Base-by-base conservation (phyloP, 2,888 invertebrate species). In the Caenorhabditis becei region DNA sequence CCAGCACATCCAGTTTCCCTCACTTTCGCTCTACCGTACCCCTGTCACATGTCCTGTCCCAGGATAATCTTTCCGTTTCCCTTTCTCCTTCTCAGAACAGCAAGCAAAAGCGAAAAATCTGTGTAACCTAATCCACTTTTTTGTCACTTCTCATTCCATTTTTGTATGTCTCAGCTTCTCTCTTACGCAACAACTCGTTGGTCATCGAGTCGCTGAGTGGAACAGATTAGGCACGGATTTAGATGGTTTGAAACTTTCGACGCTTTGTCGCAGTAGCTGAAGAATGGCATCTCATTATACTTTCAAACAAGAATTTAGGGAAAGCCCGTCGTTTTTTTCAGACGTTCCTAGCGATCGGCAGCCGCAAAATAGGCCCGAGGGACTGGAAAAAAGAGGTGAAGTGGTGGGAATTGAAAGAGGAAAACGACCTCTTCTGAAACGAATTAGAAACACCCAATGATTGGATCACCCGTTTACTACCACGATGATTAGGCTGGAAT, bases 171-270 rank as follows among this genome's bases (percentile, higher is more conserved):
- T 8, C 10, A 44, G 2, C 20, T 61, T 24, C 18, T n/a, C 41
- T 18, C 16, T 67, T 24, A 58, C 69, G 69, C 58, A 69, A 69
- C 47, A 59, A 58, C 41, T 69, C 32, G 69, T 69, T 69, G 41
- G 56, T 56, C 56, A 67, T 20, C 54, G 58, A 54, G 23, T 41
- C 35, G 20, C 37, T 24, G 37, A 59, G 58, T 69, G 58, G 69
- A 69, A 69, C 58, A 69, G 69, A 69, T 69, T 69, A 69, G 56
- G 69, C 69, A 49, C 49, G 49, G 69, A 66, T 66, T 66, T 66
- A 20, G 37, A 51, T 2, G 37, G n/a, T 54, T 54, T 66, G 58
- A 69, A 69, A 59, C 49, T 44, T 54, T 69, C 26, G 28, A 16
- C 1, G 5, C 32, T 7, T 32, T 10, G 32, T 14, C 35, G 18